These are phyloP conservation scores for Setophaga kirtlandii DNA, from an alignment of 2,113 vertebrate genomes.

Conservation along the genomic window DNA sequence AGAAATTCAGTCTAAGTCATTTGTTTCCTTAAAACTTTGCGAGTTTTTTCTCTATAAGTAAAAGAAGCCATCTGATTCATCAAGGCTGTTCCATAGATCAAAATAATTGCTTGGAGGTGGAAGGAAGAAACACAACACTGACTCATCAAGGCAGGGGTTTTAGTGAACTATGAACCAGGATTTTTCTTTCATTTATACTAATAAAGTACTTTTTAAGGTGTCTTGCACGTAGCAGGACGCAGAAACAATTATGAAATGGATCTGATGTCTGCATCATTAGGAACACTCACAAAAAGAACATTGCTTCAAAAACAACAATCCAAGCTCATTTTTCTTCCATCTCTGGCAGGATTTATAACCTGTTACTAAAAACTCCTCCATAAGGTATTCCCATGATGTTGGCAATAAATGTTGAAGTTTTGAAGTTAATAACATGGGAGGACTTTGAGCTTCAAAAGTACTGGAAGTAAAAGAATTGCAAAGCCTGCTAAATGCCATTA, in stretches of 20 bases:
- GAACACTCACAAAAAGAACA: background rate
- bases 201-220: conserved; percentile 9
- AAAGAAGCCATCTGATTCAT: conserved; percentile 35
- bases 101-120: conserved; percentile 56
- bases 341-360: background rate
- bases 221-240: background rate
- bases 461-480: background rate
- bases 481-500: background rate
- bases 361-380: background rate
- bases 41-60: background rate
- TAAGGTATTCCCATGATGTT: background rate
- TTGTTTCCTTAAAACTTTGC: conserved; percentile 30
- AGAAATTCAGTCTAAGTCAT: background rate
- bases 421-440: too few species aligned
- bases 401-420: background rate
- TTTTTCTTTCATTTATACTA: conserved; percentile 22
- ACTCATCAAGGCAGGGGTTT: conserved; percentile 30
- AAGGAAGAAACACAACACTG: conserved; percentile 34
- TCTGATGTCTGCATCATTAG: background rate
- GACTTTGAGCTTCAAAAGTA: background rate
- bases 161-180: conserved; percentile 29
- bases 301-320: background rate
- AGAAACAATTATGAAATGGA: conserved; percentile 27
- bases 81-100: conserved; percentile 8
- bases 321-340: background rate